A percentile compares a stretch with the other conserved stretches of the same genome.
These are phyloP conservation scores for Ennomos fuscantarius DNA, from an alignment of 2,888 invertebrate genomes.

Conservation along the genomic window DNA sequence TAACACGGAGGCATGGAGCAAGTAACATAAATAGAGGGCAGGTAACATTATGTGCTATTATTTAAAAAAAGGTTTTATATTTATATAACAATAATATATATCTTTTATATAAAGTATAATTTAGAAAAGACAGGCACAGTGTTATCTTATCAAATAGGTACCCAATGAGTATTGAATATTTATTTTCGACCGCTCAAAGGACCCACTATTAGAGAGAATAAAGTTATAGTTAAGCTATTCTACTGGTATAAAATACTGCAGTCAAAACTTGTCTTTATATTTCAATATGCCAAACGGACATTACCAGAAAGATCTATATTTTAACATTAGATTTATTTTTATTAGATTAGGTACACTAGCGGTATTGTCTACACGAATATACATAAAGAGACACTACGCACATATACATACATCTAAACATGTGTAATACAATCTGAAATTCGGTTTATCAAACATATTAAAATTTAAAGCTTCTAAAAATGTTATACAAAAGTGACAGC, in stretches of 20 bases:
- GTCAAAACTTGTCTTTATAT: conserved; percentile 1
- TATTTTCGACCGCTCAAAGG: conserved; percentile 4
- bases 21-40: conserved; percentile 45
- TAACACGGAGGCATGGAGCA: conserved; percentile 46
- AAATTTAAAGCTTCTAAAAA: conserved; percentile 68
- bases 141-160: conserved; percentile 3
- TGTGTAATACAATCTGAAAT: conserved; percentile 49
- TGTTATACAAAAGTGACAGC: conserved; percentile 69
- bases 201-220: conserved; percentile 6
- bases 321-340: too few relatives aligned
- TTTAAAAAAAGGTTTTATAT: conserved; percentile 12
- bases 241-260: neutral
- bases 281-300: conserved; percentile 1
- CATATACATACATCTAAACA: conserved; percentile 36
- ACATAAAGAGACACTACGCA: conserved; percentile 32
- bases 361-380: conserved; percentile 37
- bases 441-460: conserved; percentile 55
- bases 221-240: neutral
- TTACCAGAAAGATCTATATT: neutral
- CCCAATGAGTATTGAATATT: conserved; percentile 12
- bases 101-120: conserved; percentile 7
- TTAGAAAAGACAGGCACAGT: conserved; percentile 22
- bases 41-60: conserved; percentile 39
- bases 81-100: conserved; percentile 4
- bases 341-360: conserved; percentile 5